A percentile compares a stretch with the other conserved stretches of the same genome.
phyloP scores from a whole-genome alignment of 2,113 vertebrate species.

The Sinocyclocheilus anophthalmus region DNA sequence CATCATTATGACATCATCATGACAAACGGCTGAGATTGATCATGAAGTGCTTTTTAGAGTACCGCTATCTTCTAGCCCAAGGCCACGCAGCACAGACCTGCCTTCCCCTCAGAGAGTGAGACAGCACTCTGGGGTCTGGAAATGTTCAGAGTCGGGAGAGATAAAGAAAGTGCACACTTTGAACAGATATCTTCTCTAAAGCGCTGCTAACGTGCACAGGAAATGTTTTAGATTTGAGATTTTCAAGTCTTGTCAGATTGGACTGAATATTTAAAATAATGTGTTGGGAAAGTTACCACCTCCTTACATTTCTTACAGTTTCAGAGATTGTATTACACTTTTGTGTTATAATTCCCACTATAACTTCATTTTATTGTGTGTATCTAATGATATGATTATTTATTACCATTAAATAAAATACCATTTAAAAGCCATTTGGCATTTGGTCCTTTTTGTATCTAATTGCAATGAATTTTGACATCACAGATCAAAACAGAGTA shows the following conservation, averaged over 20 bases:
- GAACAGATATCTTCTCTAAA: slow-evolving; percentile 54
- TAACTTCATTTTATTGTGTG: neutral
- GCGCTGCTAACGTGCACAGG: slow-evolving; percentile 48
- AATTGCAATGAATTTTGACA: neutral
- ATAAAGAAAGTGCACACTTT: slow-evolving; percentile 56
- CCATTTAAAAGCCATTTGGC: too few relatives aligned
- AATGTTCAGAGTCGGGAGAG: slow-evolving; percentile 54
- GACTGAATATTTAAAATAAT: slow-evolving; percentile 31
- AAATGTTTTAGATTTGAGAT: slow-evolving; percentile 57
- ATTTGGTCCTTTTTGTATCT: too few relatives aligned
- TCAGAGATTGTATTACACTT: neutral
- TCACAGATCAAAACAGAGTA: too few relatives aligned
- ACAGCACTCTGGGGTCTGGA: slow-evolving; percentile 54
- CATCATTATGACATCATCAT: slow-evolving; percentile 55
- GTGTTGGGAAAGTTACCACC: neutral
- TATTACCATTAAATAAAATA: neutral
- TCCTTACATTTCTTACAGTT: neutral
- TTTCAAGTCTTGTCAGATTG: slow-evolving; percentile 54
- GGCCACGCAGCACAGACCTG: slow-evolving; percentile 21
- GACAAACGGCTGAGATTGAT: slow-evolving; percentile 52
- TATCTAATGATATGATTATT: neutral
- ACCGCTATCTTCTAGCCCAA: slow-evolving; percentile 47
- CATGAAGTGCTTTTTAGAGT: slow-evolving; percentile 44
- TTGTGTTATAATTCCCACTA: neutral
- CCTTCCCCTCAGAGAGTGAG: slow-evolving; percentile 45